phyloP scores from a whole-genome alignment of 2,888 invertebrate species.

The Nomada ruficornis region DNA sequence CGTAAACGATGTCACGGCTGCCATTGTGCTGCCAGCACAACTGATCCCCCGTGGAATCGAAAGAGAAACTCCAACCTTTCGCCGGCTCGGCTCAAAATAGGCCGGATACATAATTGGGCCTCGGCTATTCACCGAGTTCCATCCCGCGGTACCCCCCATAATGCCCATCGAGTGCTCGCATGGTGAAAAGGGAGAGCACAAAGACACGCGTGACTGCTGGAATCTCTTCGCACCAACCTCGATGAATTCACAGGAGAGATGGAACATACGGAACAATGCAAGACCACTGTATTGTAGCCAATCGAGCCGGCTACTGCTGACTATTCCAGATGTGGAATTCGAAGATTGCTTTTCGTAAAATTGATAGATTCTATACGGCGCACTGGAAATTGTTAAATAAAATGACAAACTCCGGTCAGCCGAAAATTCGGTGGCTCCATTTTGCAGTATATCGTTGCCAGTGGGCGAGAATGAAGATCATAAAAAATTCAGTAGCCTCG shows the following conservation, averaged over 20 bases:
- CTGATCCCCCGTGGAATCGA: constrained; percentile 75
- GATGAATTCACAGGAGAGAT: background rate
- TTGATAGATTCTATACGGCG: too few species aligned
- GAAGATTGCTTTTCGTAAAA: too few species aligned
- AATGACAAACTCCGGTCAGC: too few species aligned
- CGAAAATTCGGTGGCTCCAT: too few species aligned
- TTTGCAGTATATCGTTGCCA: too few species aligned
- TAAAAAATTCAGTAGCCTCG: too few species aligned
- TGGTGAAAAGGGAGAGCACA: constrained; percentile 25
- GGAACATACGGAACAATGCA: background rate
- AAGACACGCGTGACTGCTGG: constrained; percentile 27
- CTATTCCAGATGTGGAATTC: too few species aligned
- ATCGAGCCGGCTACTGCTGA: too few species aligned
- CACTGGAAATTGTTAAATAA: too few species aligned
- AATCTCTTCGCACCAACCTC: constrained; percentile 6
- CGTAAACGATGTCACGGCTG: constrained; percentile 81
- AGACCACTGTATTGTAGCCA: too few species aligned
- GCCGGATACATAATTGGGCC: constrained; percentile 74
- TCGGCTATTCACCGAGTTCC: constrained; percentile 60
- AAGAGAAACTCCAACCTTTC: constrained; percentile 60
- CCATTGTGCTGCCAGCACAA: constrained; percentile 71
- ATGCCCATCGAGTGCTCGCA: constrained; percentile 55
- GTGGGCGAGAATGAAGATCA: too few species aligned
- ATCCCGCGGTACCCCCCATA: constrained; percentile 58
- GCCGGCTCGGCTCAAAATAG: constrained; percentile 60